Base-by-base conservation (phyloP, 1,140 invertebrate genomes). In the Pteromalus puparum region DNA sequence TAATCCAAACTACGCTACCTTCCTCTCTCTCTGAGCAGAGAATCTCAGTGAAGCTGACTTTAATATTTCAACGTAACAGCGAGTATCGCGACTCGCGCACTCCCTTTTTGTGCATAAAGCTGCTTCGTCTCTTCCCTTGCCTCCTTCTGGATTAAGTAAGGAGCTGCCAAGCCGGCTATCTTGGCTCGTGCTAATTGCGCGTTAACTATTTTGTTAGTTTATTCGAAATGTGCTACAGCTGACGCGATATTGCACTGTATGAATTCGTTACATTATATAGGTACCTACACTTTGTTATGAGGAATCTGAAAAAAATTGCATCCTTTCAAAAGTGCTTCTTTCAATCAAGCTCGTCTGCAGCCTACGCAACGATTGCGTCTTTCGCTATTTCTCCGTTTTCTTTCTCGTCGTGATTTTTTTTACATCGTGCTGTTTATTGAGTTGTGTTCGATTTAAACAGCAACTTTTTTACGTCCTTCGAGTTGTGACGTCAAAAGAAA, bases 121-220 rank as follows among this genome's bases (percentile, higher is more conserved):
- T 61, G 53, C 53, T 21, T 61, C 53, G 15, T 61, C 53, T 61
- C 53, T 4, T 61, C 18, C 53, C n/a, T 61, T 61, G 53, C 53
- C 21, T 61, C 77, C 15, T 80, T 70, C 48, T 18, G 34, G 78
- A 81, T 81, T 70, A 67, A 24, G 67, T 67, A n/a, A 61, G 21
- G 21, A 70, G 67, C 67, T 13, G 67, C 28, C n/a, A 2, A 28
- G 67, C 21, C 24, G 24, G 65, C 21, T 65, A 7, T 34, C 34
- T 74, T 18, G 24, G 68, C 42, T 67, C 30, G 77, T 18, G 28
- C 76, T 87, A 85, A 87, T 87, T 86, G 76, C 24, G 30, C 81
- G 82, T 80, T 87, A 85, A 83, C 68, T 83, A 82, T 87, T 86
- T 87, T 78, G 79, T 75, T 48, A 80, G 24, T 6, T 24, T 61